Percentiles rank a stretch among this genome's conserved stretches.
phyloP scores from a whole-genome alignment of 2,888 invertebrate species.

The Andrena camellia region DNA sequence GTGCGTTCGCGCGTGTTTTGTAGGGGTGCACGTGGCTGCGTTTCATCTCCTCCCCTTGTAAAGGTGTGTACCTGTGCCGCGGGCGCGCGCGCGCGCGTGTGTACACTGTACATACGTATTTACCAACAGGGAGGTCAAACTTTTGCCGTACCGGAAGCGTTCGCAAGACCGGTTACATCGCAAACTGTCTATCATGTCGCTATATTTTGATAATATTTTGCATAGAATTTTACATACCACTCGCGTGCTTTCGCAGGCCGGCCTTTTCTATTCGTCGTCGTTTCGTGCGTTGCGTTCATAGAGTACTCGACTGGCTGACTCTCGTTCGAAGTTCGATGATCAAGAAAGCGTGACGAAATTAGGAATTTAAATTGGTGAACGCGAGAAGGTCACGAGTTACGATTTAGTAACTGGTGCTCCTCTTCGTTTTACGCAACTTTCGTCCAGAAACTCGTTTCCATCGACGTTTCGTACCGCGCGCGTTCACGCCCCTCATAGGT shows the following conservation, averaged over 20 bases:
- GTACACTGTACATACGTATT: no score
- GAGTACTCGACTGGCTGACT: no score
- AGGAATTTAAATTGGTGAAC: neutral
- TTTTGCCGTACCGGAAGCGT: conserved; percentile 2
- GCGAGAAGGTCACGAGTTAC: neutral
- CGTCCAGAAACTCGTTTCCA: conserved; percentile 74
- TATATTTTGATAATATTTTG: no score
- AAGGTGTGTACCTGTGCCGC: neutral
- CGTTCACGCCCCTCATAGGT: neutral
- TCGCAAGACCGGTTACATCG: neutral
- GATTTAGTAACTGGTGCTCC: conserved; percentile 21
- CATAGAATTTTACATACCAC: neutral
- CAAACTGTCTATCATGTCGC: no score
- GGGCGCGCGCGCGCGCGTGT: neutral
- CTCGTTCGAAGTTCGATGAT: neutral
- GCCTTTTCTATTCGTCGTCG: no score
- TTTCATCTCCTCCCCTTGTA: conserved; percentile 6
- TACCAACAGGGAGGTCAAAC: neutral
- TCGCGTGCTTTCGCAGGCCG: neutral
- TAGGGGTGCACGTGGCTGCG: conserved; percentile 1
- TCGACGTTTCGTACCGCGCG: conserved; percentile 72
- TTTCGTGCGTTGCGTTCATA: no score
- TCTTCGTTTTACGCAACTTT: conserved; percentile 2
- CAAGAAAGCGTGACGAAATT: neutral
- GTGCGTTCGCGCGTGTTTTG: conserved; percentile 8